Evolutionary conservation across 1,140 invertebrate species (phyloP), one percentile per base, ranked within the genome.

Genomic region (Lutraria rhynchaena): DNA sequence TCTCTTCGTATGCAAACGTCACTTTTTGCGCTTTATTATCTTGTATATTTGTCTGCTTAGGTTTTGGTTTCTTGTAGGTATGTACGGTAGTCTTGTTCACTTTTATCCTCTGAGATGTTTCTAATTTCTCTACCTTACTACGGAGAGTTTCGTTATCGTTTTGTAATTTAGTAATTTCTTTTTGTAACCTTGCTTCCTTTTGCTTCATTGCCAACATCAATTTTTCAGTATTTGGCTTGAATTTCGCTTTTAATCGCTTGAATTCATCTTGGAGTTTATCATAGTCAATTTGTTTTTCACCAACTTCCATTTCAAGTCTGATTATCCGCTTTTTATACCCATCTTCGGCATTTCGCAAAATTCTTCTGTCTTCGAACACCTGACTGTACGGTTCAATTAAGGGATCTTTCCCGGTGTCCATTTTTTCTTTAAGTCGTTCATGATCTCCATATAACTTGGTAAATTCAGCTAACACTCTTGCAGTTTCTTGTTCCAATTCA

Each of bases 271-370:
- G 44, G 13, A 69, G 53, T 29, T 69, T 70, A 17, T 70, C 65
- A 33, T 35, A 27, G 31, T 70, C 63, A 2, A 46, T 70, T 58
- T 57, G 37, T 9, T 69, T 44, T 55, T 70, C 76, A 27, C 17
- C 58, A 5, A 69, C n/a, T 80, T 80, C 76, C 22, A 44, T 19
- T 55, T 80, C 63, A 19, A 80, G 41, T 46, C 53, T 49, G 13
- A 19, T 15, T 35, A 80, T 80, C 31, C 76, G 69, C 27, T 58
- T 69, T 51, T 80, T 80, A 60, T 80, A 80, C 7, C 76, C 65
- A 19, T 35, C n/a, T 33, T 80, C 76, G 9, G 76, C 61, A 13
- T 58, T 35, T n/a, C 76, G 49, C 24, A 80, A 49, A 19, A 80
- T 80, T 27, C 29, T 80, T 49, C 76, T 29, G 27, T 80, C 76